Evolutionary conservation across 2,113 vertebrate genomes (phyloP), one percentile per base, ranked within the genome.

Genomic region (Pipra filicauda): DNA sequence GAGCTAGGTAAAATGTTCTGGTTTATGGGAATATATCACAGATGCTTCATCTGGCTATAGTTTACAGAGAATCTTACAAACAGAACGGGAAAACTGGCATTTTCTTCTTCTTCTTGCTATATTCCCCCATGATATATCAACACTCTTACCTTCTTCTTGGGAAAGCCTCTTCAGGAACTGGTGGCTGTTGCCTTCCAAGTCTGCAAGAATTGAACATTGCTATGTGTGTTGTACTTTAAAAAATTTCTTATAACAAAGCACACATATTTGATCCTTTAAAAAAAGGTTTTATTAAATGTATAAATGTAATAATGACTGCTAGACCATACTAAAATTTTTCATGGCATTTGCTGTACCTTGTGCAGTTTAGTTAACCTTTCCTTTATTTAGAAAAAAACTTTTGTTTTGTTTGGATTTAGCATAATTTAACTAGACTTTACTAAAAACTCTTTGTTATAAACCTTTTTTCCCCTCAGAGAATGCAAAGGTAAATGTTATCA

Each of bases 361-460:
- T 61, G n/a, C 24, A 67, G 69, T 95, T 95, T 91, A 95, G 91
- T 75, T 95, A 94, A 96, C 76, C 73, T 95, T 95, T 95, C 31
- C 19, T 75, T 90, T 81, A 52, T 52, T 33, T 74, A 46, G 46
- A 33, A 27, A 59, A 69, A 79, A 79, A 61, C 30, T 61, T 88
- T 28, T 26, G 19, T 61, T 88, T 28, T 26, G 19, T 87, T 95
- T 84, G 80, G 73, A 89, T 83, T 91, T 94, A 72, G 7, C 54
- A 66, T 73, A 19, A 7, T 90, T 90, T 90, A 91, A 76, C 85
- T 35, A 79, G 33, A n/a, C 17, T 85, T 94, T 91, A 82, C 73
- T 65, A 80, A 73, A 91, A 93, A 76, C 48, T 81, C 49, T 23
- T 6, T 31, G 15, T 35, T 87, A 55, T 4, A 77, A 66, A 74